Conservation (phyloP, 1,140 invertebrate genomes). For the Ceratosolen solmsi region DNA sequence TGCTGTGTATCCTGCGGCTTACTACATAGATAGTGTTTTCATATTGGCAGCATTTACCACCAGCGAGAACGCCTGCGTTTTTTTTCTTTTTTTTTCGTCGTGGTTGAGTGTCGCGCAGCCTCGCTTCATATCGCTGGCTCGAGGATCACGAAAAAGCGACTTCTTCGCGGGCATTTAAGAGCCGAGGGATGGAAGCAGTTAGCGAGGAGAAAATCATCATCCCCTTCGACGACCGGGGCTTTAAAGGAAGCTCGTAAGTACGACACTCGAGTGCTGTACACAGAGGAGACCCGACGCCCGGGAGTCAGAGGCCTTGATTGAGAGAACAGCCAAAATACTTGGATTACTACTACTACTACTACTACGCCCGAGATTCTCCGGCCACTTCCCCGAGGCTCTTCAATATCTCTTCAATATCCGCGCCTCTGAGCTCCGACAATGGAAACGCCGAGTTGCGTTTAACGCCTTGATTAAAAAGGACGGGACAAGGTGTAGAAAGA, state of each 20-base stretch:
- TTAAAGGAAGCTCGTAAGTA: too few species aligned
- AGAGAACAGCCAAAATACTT: slow-evolving; percentile 14
- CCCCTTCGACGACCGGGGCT: not conserved
- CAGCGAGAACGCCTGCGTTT: slow-evolving; percentile 2
- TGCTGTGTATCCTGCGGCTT: slow-evolving; percentile 66
- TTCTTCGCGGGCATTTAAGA: not conserved
- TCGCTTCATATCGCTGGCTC: not conserved
- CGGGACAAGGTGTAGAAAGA: not conserved
- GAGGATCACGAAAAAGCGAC: not conserved
- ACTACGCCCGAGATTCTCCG: slow-evolving; percentile 30
- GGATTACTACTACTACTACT: too few species aligned
- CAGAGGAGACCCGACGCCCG: too few species aligned
- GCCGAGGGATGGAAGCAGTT: not conserved
- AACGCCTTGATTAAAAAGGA: slow-evolving; percentile 8
- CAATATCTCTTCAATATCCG: slow-evolving; percentile 47
- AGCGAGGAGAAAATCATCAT: not conserved
- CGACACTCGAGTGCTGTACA: too few species aligned
- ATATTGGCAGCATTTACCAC: slow-evolving; percentile 56
- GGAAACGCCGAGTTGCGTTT: not conserved
- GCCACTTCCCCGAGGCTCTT: slow-evolving; percentile 43
- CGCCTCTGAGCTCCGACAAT: slow-evolving; percentile 43
- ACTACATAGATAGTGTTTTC: slow-evolving; percentile 66
- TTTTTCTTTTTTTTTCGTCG: slow-evolving; percentile 12
- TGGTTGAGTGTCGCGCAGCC: not conserved
- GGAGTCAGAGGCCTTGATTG: not conserved